Evolutionary conservation across 2,888 invertebrate genomes (phyloP).

Genomic region (Amblyjoppa fuscipennis): DNA sequence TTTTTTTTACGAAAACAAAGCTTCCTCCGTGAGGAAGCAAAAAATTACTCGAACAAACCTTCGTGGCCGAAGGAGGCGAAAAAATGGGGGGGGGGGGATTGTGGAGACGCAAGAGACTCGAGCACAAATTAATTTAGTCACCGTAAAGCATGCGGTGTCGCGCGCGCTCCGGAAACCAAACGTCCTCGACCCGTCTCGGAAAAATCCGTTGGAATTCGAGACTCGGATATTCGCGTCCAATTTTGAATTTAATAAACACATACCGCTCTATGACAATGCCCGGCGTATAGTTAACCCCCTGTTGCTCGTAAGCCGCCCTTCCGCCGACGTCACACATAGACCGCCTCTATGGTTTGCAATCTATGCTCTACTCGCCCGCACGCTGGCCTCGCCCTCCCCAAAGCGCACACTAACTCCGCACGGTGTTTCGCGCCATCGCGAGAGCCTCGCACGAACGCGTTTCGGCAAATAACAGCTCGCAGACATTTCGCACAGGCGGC

Average conservation of each 20-base stretch:
- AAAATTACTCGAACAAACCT: no score
- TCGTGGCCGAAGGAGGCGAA: no score
- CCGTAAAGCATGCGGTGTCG: no score
- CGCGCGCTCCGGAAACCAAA: neutral
- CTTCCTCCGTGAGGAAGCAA: no score
- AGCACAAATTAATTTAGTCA: no score
- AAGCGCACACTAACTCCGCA: constrained; percentile 1
- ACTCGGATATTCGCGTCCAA: constrained; percentile 70
- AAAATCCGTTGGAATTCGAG: constrained; percentile 73
- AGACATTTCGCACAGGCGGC: constrained; percentile 8
- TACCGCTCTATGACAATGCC: constrained; percentile 71
- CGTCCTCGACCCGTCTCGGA: constrained; percentile 31
- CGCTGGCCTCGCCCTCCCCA: neutral
- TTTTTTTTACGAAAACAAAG: no score
- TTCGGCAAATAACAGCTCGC: constrained; percentile 32
- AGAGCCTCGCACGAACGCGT: constrained; percentile 19
- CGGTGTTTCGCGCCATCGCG: no score
- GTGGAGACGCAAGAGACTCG: no score
- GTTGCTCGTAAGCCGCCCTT: constrained; percentile 17
- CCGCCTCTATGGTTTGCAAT: constrained; percentile 2
- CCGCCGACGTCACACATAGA: neutral
- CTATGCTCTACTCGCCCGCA: neutral
- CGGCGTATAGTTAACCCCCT: constrained; percentile 34
- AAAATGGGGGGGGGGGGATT: no score
- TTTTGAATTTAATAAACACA: constrained; percentile 81